Base-by-base conservation (phyloP, 2,888 invertebrate genomes). In the Linnaemya vulpina region DNA sequence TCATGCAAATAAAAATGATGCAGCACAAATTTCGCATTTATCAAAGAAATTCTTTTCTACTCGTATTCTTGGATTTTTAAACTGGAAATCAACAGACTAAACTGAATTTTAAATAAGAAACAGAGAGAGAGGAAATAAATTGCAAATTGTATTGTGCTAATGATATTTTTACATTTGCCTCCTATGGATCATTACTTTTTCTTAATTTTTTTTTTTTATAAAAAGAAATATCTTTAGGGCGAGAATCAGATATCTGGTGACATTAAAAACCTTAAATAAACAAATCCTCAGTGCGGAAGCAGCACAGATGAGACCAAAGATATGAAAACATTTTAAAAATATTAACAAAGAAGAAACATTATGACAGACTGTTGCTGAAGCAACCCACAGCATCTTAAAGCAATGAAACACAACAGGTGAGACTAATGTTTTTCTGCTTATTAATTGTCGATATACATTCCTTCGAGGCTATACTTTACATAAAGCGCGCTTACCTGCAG, bases 91-190 rank as follows among this genome's bases (percentile, higher is more conserved):
- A 63, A 63, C 46, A 81, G 62, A 68, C 30, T n/a, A 68, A 68
- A 55, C 58, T 38, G 55, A 71, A 60, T 58, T 53, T 30, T 15
- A 40, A 63, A 17, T 49, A 55, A 51, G 49, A 75, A 30, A 30
- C 5, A 30, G n/a, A 63, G 10, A 58, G 46, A 74, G 11, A 62
- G 11, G 13, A 67, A 62, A 62, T 20, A 38, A 63, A 9, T 22
- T 40, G 11, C 11, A 43, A 70, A 62, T 43, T 70, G 43, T 38
- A 30, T 67, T 73, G 22, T 20, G 49, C 62, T 84, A 84, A 84
- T 85, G 81, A 78, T 71, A 71, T 62, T 78, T 82, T 82, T 75
- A 70, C 53, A 82, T 75, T 11, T 75, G 82, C 79, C 82, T 75
- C 53, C 65, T 71, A 60, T 67, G 30, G 77, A 82, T 82, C 82